Conservation (phyloP, 2,797 vertebrate species). For the Furcifer pardalis region DNA sequence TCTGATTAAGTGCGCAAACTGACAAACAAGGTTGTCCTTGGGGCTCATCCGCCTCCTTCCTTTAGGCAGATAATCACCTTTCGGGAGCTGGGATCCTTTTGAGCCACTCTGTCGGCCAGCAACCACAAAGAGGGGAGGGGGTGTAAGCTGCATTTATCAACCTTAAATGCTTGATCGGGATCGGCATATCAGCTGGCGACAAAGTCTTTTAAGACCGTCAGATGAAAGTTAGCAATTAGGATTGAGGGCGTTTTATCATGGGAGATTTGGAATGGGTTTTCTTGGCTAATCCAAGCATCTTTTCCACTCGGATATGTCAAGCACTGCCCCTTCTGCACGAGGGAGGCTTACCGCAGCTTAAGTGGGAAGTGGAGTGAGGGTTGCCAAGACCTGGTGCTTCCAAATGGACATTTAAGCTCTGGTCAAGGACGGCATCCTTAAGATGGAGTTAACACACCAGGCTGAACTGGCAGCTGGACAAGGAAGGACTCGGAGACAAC, state of each 20-base stretch:
- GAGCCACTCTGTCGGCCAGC: conserved; percentile 71
- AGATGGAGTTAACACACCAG: conserved; percentile 26
- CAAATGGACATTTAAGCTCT: conserved; percentile 39
- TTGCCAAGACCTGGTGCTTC: conserved; percentile 68
- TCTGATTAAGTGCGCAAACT: conserved; percentile 80
- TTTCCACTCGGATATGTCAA: conserved; percentile 69
- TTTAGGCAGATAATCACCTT: conserved; percentile 89
- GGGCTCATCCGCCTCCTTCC: conserved; percentile 81
- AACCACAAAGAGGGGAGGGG: conserved; percentile 59
- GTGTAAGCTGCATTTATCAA: conserved; percentile 83
- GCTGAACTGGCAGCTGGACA: not conserved
- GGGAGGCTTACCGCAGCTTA: conserved; percentile 66
- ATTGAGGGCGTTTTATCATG: conserved; percentile 83
- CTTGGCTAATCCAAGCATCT: conserved; percentile 74
- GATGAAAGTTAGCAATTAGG: conserved; percentile 81
- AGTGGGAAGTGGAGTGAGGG: conserved; percentile 62
- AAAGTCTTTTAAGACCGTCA: conserved; percentile 70
- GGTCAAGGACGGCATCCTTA: conserved; percentile 39
- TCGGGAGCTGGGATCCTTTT: conserved; percentile 72
- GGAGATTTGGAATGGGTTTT: conserved; percentile 78
- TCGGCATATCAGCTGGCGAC: conserved; percentile 77
- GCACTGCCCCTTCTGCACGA: conserved; percentile 65
- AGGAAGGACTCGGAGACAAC: not conserved
- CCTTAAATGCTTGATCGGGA: conserved; percentile 86
- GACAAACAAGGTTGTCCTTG: conserved; percentile 80